These are phyloP conservation scores for Pimpla rufipes DNA, from an alignment of 2,888 invertebrate species.

Conservation along the genomic window DNA sequence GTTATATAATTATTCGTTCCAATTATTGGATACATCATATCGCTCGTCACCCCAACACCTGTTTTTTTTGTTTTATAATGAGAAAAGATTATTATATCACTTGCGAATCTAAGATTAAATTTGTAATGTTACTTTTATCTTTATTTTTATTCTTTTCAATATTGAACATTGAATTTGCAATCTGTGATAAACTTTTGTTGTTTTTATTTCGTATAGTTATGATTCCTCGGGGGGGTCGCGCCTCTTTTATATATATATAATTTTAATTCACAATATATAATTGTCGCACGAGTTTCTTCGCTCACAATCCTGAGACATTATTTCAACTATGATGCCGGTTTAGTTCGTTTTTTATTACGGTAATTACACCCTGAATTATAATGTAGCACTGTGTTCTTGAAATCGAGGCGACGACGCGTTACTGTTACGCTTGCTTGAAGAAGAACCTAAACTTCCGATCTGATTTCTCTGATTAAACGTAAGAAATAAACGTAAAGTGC, in stretches of 20 bases:
- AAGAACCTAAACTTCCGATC: conserved; percentile 33
- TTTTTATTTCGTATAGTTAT: conserved; percentile 18
- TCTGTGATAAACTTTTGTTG: conserved; percentile 65
- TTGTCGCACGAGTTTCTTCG: conserved; percentile 61
- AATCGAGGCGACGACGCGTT: conserved; percentile 54
- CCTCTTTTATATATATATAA: conserved; percentile 66
- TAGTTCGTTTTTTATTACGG: conserved; percentile 21
- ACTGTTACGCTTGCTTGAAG: conserved; percentile 27
- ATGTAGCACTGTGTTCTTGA: conserved; percentile 30
- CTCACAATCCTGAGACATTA: conserved; percentile 67
- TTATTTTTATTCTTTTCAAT: conserved; percentile 69
- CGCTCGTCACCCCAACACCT: conserved; percentile 23
- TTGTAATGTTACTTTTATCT: conserved; percentile 67
- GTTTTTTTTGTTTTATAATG: conserved; percentile 24
- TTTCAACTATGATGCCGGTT: conserved; percentile 59
- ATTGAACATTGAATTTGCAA: conserved; percentile 75
- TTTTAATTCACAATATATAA: conserved; percentile 64
- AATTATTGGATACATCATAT: conserved; percentile 42
- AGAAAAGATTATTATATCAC: conserved; percentile 69
- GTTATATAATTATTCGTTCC: conserved; percentile 32
- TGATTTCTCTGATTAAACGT: conserved; percentile 41
- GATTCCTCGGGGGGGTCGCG: conserved; percentile 63
- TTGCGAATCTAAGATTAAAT: conserved; percentile 68
- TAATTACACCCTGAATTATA: conserved; percentile 60
- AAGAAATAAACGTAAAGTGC: conserved; percentile 52